phyloP scores from a whole-genome alignment of 2,888 invertebrate species.

The Aspidapion aeneum region DNA sequence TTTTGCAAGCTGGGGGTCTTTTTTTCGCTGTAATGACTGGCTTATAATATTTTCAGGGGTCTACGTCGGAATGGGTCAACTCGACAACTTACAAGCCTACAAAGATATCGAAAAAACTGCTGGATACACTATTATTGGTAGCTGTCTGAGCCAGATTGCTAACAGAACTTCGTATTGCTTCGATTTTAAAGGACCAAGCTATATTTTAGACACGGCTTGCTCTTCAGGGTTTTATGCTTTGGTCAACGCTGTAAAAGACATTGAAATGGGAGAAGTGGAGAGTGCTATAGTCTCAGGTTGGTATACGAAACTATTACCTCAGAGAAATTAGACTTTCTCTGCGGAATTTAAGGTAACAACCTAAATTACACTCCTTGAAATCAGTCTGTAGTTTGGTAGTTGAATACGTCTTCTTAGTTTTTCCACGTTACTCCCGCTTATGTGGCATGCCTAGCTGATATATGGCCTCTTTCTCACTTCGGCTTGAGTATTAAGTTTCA shows the following conservation, averaged over 20 bases:
- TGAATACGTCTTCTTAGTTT: too few species aligned
- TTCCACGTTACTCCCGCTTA: too few species aligned
- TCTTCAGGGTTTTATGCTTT: slow-evolving; percentile 31
- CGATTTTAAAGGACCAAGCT: slow-evolving; percentile 35
- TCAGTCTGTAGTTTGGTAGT: too few species aligned
- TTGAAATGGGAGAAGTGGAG: slow-evolving; percentile 24
- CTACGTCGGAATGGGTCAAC: slow-evolving; percentile 22
- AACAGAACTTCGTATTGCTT: slow-evolving; percentile 33
- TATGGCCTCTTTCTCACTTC: too few species aligned
- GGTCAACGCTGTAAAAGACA: slow-evolving; percentile 28
- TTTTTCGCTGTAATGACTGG: too few species aligned
- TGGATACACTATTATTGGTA: slow-evolving; percentile 27
- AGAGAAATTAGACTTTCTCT: too few species aligned
- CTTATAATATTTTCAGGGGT: slow-evolving; percentile 28
- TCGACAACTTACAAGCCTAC: slow-evolving; percentile 11
- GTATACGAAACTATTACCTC: too few species aligned
- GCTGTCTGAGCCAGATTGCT: slow-evolving; percentile 23
- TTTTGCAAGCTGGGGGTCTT: too few species aligned
- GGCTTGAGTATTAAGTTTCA: too few species aligned
- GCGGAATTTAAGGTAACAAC: too few species aligned
- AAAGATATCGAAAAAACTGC: slow-evolving; percentile 15
- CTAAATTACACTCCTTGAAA: too few species aligned
- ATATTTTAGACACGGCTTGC: slow-evolving; percentile 33
- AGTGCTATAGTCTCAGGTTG: slow-evolving; percentile 27
- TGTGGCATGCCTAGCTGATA: too few species aligned